phyloP scores from a whole-genome alignment of 2,888 invertebrate species.

The Choreutis nemorana region DNA sequence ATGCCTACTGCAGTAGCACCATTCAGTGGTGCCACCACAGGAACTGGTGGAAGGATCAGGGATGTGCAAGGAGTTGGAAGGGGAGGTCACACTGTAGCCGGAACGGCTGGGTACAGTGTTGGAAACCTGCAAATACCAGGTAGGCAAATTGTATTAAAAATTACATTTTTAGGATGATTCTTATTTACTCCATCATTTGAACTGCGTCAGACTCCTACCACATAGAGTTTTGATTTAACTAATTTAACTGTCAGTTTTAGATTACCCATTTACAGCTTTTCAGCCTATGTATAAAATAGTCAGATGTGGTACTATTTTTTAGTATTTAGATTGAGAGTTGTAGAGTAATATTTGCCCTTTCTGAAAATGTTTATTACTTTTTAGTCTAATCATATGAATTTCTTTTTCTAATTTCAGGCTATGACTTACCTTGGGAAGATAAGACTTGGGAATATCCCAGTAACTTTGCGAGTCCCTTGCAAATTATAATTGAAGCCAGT shows the following conservation, averaged over 20 bases:
- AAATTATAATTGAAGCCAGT: slow-evolving; percentile 93
- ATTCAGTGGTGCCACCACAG: slow-evolving; percentile 97
- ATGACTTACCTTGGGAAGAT: slow-evolving; percentile 89
- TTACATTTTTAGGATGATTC: too few relatives aligned
- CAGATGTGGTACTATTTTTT: slow-evolving; percentile 6
- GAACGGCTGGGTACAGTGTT: slow-evolving; percentile 96
- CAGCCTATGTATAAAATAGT: too few relatives aligned
- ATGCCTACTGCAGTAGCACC: slow-evolving; percentile 98
- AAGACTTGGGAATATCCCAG: slow-evolving; percentile 76
- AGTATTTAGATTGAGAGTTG: too few relatives aligned
- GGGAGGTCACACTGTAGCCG: slow-evolving; percentile 93
- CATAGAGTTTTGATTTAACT: too few relatives aligned
- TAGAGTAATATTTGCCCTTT: too few relatives aligned
- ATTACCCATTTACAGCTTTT: too few relatives aligned
- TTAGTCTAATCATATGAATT: slow-evolving; percentile 1
- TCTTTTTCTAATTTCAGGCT: slow-evolving; percentile 64
- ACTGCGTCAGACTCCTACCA: too few relatives aligned
- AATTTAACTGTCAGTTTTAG: too few relatives aligned
- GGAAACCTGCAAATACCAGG: slow-evolving; percentile 92
- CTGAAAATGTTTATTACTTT: too few relatives aligned
- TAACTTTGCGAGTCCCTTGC: slow-evolving; percentile 89
- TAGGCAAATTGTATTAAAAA: too few relatives aligned
- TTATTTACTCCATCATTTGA: too few relatives aligned
- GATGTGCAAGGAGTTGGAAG: slow-evolving; percentile 96
- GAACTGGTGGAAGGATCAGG: slow-evolving; percentile 94